Percentiles rank a stretch among this genome's conserved stretches.
Conservation (phyloP, 2,113 vertebrate species). For the Dicrurus megarhynchus region DNA sequence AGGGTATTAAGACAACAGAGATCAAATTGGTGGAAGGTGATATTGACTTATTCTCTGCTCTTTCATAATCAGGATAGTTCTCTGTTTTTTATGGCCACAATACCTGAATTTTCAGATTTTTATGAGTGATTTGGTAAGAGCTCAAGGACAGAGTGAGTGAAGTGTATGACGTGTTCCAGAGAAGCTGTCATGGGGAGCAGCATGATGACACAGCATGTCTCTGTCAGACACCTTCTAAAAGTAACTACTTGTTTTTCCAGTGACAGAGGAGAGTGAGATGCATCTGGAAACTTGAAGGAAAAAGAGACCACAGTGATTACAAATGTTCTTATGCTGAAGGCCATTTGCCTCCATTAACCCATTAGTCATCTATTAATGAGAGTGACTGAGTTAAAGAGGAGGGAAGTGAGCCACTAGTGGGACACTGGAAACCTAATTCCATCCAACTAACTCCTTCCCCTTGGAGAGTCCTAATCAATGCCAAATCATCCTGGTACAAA, state of each 20-base stretch:
- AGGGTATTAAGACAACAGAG: not conserved
- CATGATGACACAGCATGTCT: not conserved
- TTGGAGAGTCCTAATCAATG: not conserved
- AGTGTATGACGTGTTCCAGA: not conserved
- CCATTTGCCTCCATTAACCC: not conserved
- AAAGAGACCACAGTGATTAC: not conserved
- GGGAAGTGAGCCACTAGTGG: not conserved
- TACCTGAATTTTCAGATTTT: not conserved
- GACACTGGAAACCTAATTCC: not conserved
- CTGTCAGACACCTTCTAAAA: not conserved
- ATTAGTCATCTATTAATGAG: not conserved
- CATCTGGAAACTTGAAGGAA: not conserved
- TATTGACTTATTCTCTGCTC: not conserved
- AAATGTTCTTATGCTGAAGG: not conserved
- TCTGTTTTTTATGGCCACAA: not conserved
- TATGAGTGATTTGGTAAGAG: not conserved
- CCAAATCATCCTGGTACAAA: not conserved
- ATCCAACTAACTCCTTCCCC: not conserved
- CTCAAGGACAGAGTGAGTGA: not conserved
- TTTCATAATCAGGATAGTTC: not conserved
- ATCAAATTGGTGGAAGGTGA: not conserved
- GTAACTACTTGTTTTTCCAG: not conserved
- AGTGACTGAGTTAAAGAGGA: not conserved
- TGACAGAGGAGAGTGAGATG: not conserved
- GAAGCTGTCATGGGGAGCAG: not conserved